Evolutionary conservation across 2,888 invertebrate species (phyloP), one percentile per base, ranked within the genome.

Genomic region (Ormyrus nitidulus): DNA sequence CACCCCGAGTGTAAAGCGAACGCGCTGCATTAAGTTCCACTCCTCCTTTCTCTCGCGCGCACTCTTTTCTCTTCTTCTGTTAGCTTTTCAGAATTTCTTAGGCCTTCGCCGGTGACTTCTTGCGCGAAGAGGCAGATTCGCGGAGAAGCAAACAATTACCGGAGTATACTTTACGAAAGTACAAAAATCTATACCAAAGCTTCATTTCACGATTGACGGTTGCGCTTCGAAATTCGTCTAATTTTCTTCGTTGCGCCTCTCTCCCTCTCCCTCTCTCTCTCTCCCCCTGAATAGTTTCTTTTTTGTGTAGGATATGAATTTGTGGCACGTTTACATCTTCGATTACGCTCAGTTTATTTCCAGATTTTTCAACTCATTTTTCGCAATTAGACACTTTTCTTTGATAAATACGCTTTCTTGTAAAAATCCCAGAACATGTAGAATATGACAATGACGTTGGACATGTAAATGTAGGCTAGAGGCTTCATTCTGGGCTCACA

Each of bases 361-460:
- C 6, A 44, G 11, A 6, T 5, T 58, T 34, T 7, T 54, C 13
- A 34, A 44, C 6, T 59, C 44, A 9, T 10, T 62, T 62, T 44
- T 58, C 59, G 9, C 81, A 46, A 54, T 85, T 86, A 87, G 69
- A 84, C 82, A 69, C 81, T 81, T 82, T 88, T 88, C 83, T 89
- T 89, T 75, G 83, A 86, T 74, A 84, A 86, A 85, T 95, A 95
- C 69, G 93, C 92, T 75, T 92, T 91, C 82, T 91, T 92, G 84
- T 94, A 95, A 88, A 95, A 95, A 77, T 94, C 92, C 84, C 93
- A 94, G 86, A 95, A 95, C 92, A 95, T 93, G 87, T 94, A 94
- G 86, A 94, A 94, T 66, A 95, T 93, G 75, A 94, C 89, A 77
- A 92, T 81, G 4, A 95, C 92, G 83, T 94, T 94, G 0, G 93